phyloP scores from a whole-genome alignment of 2,888 invertebrate genomes.

The Tiliacea citrago region DNA sequence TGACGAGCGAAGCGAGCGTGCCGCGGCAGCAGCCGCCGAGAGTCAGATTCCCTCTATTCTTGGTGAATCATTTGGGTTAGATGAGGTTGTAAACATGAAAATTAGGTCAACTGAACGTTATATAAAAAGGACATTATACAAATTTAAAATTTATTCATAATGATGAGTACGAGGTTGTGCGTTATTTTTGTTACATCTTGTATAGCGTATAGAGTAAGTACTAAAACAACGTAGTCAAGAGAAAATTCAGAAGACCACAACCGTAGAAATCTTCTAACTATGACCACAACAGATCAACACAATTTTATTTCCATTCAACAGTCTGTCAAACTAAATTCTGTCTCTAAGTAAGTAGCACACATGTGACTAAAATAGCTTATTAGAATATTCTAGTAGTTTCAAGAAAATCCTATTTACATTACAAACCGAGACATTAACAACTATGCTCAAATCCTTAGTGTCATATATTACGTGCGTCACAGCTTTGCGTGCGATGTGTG shows the following conservation, averaged over 20 bases:
- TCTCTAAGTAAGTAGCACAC: not conserved
- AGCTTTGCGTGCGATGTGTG: constrained; percentile 41
- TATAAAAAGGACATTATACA: no score
- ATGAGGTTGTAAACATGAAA: no score
- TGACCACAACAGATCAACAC: not conserved
- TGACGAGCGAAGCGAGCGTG: no score
- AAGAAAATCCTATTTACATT: not conserved
- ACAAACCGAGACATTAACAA: constrained; percentile 4
- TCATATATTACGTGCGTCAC: constrained; percentile 54
- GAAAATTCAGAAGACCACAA: not conserved
- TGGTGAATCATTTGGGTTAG: no score
- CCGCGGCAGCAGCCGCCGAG: no score
- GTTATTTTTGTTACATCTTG: no score
- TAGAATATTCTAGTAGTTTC: not conserved
- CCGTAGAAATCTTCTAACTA: no score
- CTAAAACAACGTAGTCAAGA: not conserved
- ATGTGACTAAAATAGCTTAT: not conserved
- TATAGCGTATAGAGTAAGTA: no score
- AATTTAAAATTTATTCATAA: no score
- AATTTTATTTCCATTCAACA: not conserved
- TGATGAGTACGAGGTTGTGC: no score
- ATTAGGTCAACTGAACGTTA: no score
- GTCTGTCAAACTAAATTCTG: not conserved
- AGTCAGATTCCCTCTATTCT: no score
- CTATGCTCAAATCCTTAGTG: constrained; percentile 38